Evolutionary conservation across 2,113 vertebrate genomes (phyloP), one percentile per base, ranked within the genome.

Genomic region (Eulacestoma nigropectus): DNA sequence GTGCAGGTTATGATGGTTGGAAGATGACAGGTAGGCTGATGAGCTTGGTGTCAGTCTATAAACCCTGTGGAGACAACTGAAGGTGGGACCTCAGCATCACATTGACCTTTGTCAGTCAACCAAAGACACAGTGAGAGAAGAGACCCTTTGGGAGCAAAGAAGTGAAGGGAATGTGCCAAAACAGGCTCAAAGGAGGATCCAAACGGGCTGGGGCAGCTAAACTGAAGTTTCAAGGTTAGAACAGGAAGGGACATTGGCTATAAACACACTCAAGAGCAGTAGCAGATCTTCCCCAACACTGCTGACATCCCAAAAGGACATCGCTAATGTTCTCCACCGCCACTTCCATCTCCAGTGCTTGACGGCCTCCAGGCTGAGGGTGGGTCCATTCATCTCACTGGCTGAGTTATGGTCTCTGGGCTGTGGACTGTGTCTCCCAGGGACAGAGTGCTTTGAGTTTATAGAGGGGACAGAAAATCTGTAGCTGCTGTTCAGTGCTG

Each of bases 301-400:
- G 78, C 44, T 74, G 78, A 52, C 37, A 46, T 27, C 59, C 12
- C 30, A n/a, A 13, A 79, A 74, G 16, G 27, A 25, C 47, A 37
- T 4, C 0, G 0, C 56, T 60, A 30, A 69, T 30, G 25, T 9
- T 55, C 32, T 60, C 33, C 33, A 70, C 6, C 19, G 11, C 23
- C 7, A 3, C 18, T 32, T 52, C 37, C 77, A 50, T 4, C 50
- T 33, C 49, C 55, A 53, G 2, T 1, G 41, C 16, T 25, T 30
- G 46, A 35, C 5, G 41, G 78, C 6, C 70, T 78, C 42, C 56
- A 78, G 52, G 65, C 5, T 41, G 83, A 88, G 46, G 46, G 32
- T 41, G 70, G 46, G 16, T 76, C 9, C 13, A 1, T 29, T 37
- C 63, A 63, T 18, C 63, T 67, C 53, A 17, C 52, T 35, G n/a